phyloP scores from a whole-genome alignment of 1,140 invertebrate species.

The Druon quercuslanigerum region DNA sequence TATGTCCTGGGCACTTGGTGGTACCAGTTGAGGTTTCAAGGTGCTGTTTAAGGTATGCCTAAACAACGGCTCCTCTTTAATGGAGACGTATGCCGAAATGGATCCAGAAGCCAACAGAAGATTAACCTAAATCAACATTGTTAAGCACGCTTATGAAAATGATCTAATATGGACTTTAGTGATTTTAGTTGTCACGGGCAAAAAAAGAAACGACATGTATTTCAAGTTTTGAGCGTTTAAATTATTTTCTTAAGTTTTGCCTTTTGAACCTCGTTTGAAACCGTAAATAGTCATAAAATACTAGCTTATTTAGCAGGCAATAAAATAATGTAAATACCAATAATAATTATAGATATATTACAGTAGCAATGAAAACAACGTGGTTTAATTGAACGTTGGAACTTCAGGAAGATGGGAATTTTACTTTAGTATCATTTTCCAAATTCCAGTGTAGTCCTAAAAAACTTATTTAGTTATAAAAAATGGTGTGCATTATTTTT shows the following conservation, averaged over 20 bases:
- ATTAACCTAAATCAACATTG: conserved; percentile 58
- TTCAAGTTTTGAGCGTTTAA: too few relatives aligned
- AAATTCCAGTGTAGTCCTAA: too few relatives aligned
- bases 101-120: conserved; percentile 61
- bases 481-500: too few relatives aligned
- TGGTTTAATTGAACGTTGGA: too few relatives aligned
- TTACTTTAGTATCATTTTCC: too few relatives aligned
- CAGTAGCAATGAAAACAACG: too few relatives aligned
- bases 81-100: conserved; percentile 62
- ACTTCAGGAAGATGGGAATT: too few relatives aligned
- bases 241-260: too few relatives aligned
- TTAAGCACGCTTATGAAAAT: background rate
- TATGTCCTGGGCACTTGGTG: conserved; percentile 60
- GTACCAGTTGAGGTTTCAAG: conserved; percentile 62
- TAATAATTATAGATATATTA: too few relatives aligned
- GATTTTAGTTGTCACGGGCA: background rate
- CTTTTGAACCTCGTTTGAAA: background rate
- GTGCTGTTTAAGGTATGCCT: conserved; percentile 61
- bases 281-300: background rate
- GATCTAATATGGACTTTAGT: conserved; percentile 1
- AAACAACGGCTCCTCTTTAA: conserved; percentile 64
- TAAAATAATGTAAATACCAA: background rate
- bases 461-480: too few relatives aligned
- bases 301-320: background rate
- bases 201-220: background rate